A percentile compares a stretch with the other conserved stretches of the same genome.
Conservation (phyloP, 2,888 invertebrate species). For the Rotaria sp. region DNA sequence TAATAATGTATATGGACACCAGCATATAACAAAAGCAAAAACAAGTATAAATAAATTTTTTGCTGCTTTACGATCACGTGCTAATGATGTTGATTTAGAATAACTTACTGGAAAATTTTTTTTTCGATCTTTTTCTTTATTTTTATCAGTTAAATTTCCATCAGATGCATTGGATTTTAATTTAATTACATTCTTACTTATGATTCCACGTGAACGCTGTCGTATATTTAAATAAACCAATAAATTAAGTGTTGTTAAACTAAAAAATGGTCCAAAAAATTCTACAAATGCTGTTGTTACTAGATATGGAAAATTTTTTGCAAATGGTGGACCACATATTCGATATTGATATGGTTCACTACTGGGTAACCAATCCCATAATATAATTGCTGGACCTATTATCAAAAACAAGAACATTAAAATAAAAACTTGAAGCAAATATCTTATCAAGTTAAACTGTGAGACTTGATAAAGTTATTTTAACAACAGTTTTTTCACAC, state of each 20-base stretch:
- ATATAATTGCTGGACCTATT: conserved; percentile 42
- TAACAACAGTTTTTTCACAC: too few relatives aligned
- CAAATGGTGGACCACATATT: conserved; percentile 44
- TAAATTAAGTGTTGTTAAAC: conserved; percentile 43
- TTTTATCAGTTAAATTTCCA: background rate
- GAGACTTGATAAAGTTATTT: too few relatives aligned
- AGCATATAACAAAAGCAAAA: conserved; percentile 44
- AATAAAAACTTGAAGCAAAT: too few relatives aligned
- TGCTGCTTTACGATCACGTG: conserved; percentile 43
- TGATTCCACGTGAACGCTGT: conserved; percentile 41
- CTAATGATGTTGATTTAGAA: background rate
- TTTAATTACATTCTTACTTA: background rate
- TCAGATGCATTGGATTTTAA: background rate
- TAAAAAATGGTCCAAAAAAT: conserved; percentile 44
- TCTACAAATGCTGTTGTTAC: conserved; percentile 43
- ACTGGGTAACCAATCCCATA: conserved; percentile 43
- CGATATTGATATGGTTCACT: conserved; percentile 41
- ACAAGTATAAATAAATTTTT: conserved; percentile 45
- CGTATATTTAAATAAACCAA: conserved; percentile 44
- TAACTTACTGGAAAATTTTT: background rate
- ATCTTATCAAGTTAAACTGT: too few relatives aligned
- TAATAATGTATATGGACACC: conserved; percentile 44
- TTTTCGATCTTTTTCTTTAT: background rate
- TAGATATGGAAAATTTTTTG: conserved; percentile 42
- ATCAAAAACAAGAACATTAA: background rate